Evolutionary conservation across 2,113 vertebrate species (phyloP).

Genomic region (Hepsetus odoe): DNA sequence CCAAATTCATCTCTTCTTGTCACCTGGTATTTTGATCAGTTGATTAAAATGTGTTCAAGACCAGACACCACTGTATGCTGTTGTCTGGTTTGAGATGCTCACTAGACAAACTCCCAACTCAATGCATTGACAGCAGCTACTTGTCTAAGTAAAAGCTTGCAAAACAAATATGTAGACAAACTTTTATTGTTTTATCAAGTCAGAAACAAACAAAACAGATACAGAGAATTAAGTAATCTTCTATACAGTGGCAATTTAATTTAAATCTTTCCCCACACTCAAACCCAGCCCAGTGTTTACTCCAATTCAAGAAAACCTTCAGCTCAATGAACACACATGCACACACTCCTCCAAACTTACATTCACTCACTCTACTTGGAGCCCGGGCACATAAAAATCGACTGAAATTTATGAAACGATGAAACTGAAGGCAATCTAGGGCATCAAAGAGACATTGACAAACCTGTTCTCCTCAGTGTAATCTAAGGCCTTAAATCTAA

Average conservation of each 20-base stretch:
- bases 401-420: constrained; percentile 58
- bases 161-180: constrained; percentile 71
- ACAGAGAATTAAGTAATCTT: constrained; percentile 75
- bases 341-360: constrained; percentile 23
- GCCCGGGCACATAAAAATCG: constrained; percentile 54
- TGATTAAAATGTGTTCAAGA: too few species aligned
- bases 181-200: constrained; percentile 74
- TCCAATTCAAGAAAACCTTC: constrained; percentile 66
- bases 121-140: background rate
- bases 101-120: too few species aligned
- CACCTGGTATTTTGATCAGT: too few species aligned
- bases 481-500: constrained; percentile 47
- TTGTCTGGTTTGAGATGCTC: too few species aligned
- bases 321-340: constrained; percentile 57
- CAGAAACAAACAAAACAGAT: constrained; percentile 76
- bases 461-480: constrained; percentile 40
- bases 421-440: constrained; percentile 50
- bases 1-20: too few species aligned
- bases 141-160: background rate
- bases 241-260: constrained; percentile 78
- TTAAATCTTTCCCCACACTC: constrained; percentile 70
- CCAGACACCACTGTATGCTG: too few species aligned
- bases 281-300: constrained; percentile 34
- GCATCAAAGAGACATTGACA: constrained; percentile 34
- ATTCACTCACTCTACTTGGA: constrained; percentile 58